Conservation (phyloP, 2,797 vertebrate species). For the Sphenodon punctatus region DNA sequence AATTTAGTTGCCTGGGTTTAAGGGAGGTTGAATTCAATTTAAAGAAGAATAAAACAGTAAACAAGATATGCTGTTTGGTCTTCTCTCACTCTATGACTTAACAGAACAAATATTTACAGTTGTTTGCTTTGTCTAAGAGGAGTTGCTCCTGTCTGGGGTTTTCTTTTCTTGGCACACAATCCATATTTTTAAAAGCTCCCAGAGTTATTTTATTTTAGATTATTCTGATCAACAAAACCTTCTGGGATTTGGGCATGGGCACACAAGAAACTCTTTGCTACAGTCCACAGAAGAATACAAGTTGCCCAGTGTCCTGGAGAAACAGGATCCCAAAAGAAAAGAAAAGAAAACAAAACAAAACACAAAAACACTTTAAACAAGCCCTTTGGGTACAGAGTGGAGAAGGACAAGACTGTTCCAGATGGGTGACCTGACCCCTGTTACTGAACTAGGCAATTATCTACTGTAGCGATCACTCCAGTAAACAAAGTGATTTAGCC, state of each 20-base stretch:
- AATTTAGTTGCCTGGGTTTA: background rate
- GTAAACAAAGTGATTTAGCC: conserved; percentile 21
- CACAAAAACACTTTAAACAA: background rate
- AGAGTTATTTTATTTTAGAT: background rate
- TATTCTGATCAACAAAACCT: background rate
- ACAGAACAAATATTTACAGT: no score
- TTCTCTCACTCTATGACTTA: background rate
- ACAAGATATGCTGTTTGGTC: background rate
- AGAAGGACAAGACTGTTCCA: background rate
- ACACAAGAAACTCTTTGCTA: background rate
- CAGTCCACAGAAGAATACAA: background rate
- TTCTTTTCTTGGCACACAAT: background rate
- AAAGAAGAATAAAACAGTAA: background rate
- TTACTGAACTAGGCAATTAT: conserved; percentile 22
- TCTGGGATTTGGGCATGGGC: background rate
- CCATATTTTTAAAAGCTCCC: background rate
- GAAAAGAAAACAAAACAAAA: background rate
- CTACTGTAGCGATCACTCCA: background rate
- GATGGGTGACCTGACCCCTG: background rate
- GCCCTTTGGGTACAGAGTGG: background rate
- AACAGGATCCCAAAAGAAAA: background rate
- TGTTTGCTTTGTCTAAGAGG: background rate
- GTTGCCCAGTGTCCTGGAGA: background rate
- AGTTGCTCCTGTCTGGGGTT: background rate
- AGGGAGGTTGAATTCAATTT: background rate